Evolutionary conservation across 2,888 invertebrate species (phyloP).

Genomic region (Rhopalosiphum nymphaeae): DNA sequence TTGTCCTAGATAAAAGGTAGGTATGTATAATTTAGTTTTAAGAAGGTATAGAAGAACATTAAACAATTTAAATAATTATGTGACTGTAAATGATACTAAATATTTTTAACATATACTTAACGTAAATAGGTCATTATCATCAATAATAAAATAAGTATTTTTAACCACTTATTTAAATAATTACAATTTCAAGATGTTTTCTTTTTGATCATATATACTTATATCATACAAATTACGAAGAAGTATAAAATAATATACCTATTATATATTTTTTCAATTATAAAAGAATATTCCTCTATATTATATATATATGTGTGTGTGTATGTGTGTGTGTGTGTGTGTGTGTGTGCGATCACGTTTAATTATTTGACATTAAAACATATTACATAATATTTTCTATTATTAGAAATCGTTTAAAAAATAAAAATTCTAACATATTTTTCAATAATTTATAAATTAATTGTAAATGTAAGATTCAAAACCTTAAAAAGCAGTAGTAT

Average conservation of each 20-base stretch:
- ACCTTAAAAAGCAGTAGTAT: neutral
- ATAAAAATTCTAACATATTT: neutral
- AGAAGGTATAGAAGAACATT: neutral
- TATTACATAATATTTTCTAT: neutral
- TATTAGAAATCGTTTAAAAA: neutral
- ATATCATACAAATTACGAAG: neutral
- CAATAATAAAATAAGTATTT: neutral
- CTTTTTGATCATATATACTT: neutral
- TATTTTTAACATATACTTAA: neutral
- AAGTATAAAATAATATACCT: neutral
- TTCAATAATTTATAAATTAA: neutral
- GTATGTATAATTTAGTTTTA: neutral
- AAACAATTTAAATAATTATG: neutral
- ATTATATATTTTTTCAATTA: neutral
- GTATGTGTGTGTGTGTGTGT: too few species aligned
- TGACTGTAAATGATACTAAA: neutral
- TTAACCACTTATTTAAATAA: neutral
- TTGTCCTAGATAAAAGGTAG: neutral
- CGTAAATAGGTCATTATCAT: conserved; percentile 35
- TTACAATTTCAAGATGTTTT: neutral
- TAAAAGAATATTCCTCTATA: neutral
- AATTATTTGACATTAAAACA: neutral
- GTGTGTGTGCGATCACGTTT: neutral
- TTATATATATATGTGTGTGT: neutral
- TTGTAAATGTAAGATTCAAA: neutral